Conservation (phyloP, 2,113 vertebrate species). For the Dolichotis patagonum region DNA sequence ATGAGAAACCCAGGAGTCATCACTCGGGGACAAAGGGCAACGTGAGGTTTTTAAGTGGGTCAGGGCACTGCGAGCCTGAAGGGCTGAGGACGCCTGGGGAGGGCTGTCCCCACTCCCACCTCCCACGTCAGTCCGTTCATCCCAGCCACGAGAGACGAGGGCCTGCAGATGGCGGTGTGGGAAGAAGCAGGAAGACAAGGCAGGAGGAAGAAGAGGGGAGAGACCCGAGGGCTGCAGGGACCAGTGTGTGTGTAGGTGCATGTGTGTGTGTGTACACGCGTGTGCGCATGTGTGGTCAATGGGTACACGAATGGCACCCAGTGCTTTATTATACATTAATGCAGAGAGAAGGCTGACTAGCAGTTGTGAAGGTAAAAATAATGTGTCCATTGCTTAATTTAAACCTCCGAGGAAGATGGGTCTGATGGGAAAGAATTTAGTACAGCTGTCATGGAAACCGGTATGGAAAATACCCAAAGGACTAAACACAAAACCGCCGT, state of each 20-base stretch:
- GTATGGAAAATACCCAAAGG: neutral
- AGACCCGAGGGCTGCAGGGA: neutral
- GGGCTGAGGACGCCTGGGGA: neutral
- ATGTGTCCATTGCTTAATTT: neutral
- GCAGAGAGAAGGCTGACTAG: neutral
- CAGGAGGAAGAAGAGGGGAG: neutral
- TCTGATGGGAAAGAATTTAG: neutral
- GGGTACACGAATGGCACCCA: no score
- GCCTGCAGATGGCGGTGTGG: neutral
- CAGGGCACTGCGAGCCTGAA: neutral
- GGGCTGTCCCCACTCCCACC: neutral
- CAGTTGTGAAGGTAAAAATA: neutral
- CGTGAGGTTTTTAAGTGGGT: neutral
- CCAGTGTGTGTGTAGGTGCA: neutral
- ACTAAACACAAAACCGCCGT: no score
- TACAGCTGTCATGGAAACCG: no score
- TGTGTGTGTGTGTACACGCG: no score
- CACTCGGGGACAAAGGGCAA: neutral
- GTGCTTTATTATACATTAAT: neutral
- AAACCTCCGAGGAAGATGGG: neutral
- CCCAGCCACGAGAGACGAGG: no score
- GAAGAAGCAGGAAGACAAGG: neutral
- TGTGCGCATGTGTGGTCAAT: neutral
- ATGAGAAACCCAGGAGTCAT: neutral
- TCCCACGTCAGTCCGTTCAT: no score